Conservation (phyloP, 2,113 vertebrate species). For the Neodon shergylaensis region DNA sequence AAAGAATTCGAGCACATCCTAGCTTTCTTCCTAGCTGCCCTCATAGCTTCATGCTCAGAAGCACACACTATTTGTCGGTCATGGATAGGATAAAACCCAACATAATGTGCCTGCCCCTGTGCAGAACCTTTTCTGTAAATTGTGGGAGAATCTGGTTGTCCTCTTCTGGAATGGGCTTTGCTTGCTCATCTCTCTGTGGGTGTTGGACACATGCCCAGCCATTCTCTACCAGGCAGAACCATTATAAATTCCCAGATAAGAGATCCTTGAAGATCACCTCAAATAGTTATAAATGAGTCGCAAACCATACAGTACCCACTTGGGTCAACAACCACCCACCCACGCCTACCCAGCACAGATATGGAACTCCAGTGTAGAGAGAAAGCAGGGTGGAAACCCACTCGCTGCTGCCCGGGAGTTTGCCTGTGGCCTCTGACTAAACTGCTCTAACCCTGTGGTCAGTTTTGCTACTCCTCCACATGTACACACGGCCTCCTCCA, state of each 20-base stretch:
- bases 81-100: not conserved
- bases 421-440: not conserved
- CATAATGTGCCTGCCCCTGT: not conserved
- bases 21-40: not conserved
- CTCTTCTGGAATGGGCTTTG: not conserved
- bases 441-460: not conserved
- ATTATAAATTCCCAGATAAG: not conserved
- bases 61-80: not conserved
- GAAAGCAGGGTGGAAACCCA: not conserved
- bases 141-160: not conserved
- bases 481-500: not conserved
- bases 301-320: not conserved
- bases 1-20: not conserved
- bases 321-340: not conserved
- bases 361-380: not conserved
- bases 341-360: not conserved
- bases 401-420: not conserved
- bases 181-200: not conserved
- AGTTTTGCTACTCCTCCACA: not conserved
- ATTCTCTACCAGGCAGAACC: not conserved
- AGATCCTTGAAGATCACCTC: not conserved
- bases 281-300: not conserved
- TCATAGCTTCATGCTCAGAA: not conserved
- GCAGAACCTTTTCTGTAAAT: not conserved
- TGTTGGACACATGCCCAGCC: not conserved